Evolutionary conservation across 2,888 invertebrate genomes (phyloP).

Genomic region (Mythimna lalbum): DNA sequence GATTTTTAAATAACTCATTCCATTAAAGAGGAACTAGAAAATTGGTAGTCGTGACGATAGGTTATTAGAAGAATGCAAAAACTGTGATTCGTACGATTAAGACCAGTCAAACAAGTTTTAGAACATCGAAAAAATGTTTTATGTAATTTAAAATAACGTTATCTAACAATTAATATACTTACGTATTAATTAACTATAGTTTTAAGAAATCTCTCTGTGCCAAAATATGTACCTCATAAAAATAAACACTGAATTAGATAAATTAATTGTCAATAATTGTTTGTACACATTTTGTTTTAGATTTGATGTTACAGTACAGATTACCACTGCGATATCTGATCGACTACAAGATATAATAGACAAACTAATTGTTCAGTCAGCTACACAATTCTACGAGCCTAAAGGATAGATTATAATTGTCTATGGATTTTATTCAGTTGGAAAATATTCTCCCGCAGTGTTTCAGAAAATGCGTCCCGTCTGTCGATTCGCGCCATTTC

Average conservation of each 20-base stretch:
- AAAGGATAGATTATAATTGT: conserved; percentile 49
- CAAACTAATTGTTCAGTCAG: conserved; percentile 39
- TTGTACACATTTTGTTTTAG: conserved; percentile 82
- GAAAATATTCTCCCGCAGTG: conserved; percentile 66
- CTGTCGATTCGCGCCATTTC: conserved; percentile 28
- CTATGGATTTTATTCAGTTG: conserved; percentile 37
- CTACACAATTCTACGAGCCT: conserved; percentile 47
- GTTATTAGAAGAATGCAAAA: conserved; percentile 89
- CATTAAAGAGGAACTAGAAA: conserved; percentile 83
- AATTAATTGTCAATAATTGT: conserved; percentile 83
- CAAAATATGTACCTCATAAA: conserved; percentile 95
- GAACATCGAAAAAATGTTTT: conserved; percentile 90
- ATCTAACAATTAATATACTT: conserved; percentile 83
- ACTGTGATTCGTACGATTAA: conserved; percentile 90
- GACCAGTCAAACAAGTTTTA: conserved; percentile 90
- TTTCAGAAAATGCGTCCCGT: conserved; percentile 30
- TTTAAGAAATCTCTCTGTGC: conserved; percentile 93
- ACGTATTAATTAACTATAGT: conserved; percentile 87
- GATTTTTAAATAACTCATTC: conserved; percentile 82
- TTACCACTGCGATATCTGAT: conserved; percentile 45
- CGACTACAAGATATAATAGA: conserved; percentile 43
- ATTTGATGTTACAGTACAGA: conserved; percentile 66
- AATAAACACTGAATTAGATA: conserved; percentile 88
- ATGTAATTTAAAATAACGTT: conserved; percentile 84
- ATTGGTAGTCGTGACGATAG: conserved; percentile 87